Evolutionary conservation across 2,797 vertebrate genomes (phyloP), one percentile per base, ranked within the genome.

Genomic region (Hypotaenidia philippensis): DNA sequence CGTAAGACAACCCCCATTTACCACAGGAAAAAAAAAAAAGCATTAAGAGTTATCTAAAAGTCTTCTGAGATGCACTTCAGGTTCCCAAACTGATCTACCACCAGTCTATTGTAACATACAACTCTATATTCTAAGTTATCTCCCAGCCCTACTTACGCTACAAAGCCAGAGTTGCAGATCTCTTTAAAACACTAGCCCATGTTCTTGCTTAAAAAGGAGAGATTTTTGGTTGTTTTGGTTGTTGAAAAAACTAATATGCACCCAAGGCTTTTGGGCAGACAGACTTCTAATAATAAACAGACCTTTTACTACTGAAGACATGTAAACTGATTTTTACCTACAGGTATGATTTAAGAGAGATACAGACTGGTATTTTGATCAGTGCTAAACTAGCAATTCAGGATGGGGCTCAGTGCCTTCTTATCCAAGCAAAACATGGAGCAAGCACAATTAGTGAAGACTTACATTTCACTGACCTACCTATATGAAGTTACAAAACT

Each of bases 381-480:
- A 29, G 41, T 36, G 59, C 41, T 70, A 65, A 72, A 59, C 29
- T n/a, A 86, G 52, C 21, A 77, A 66, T 50, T 66, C 57, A 61
- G 27, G 19, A 70, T 27, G 23, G 19, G 16, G 8, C 6, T 90
- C 4, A 1, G 25, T 57, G 55, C 16, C 6, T 41, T 50, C 50
- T 49, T 77, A 87, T 19, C 34, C 47, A 0, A 0, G 34, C 1
- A 4, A 90, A 90, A 77, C 29, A 72, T 0, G 1, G 21, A 41
- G 34, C 15, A 90, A 85, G 44, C 18, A 53, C 15, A 31, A 34
- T 40, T 55, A 88, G 23, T 4, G 11, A 55, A 63, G 38, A 70
- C 27, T 44, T 83, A 19, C 8, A 81, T 84, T 92, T 93, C 83
- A 81, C 26, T 68, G 31, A 75, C 38, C 31, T 70, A 47, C 15